phyloP scores from a whole-genome alignment of 2,797 vertebrate genomes.

The Sciurus vulgaris region DNA sequence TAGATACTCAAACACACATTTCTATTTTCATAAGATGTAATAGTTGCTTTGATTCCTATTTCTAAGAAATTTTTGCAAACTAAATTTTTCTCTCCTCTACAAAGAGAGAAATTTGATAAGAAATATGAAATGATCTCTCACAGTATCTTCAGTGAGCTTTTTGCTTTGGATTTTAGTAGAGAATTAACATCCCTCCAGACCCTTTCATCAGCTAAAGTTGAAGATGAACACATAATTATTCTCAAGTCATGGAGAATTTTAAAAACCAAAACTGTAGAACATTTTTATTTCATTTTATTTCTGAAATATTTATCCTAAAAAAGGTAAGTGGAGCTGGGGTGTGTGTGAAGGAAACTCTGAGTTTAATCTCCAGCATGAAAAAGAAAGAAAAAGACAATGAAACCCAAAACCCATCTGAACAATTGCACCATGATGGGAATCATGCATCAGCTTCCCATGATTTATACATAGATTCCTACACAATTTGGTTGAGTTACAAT shows the following conservation, averaged over 20 bases:
- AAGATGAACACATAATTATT: constrained; percentile 41
- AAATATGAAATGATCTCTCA: constrained; percentile 14
- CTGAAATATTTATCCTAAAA: neutral
- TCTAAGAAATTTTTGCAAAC: neutral
- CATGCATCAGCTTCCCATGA: constrained; percentile 12
- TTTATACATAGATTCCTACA: constrained; percentile 38
- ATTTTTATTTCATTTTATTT: constrained; percentile 55
- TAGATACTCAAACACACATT: constrained; percentile 17
- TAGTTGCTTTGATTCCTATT: constrained; percentile 37
- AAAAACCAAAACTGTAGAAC: constrained; percentile 36
- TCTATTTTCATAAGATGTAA: constrained; percentile 60
- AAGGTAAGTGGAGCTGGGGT: neutral
- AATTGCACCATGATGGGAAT: constrained; percentile 24
- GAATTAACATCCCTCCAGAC: constrained; percentile 48
- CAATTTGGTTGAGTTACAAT: neutral
- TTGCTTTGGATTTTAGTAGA: constrained; percentile 28
- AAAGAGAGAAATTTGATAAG: constrained; percentile 30
- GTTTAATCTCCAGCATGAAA: neutral
- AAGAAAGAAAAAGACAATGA: neutral
- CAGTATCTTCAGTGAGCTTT: neutral
- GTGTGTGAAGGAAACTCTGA: too few species aligned
- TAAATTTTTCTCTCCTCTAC: neutral
- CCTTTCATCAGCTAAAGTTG: neutral
- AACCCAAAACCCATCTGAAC: neutral
- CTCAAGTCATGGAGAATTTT: neutral